These are phyloP conservation scores for Arothron firmamentum DNA, from an alignment of 2,113 vertebrate genomes.

Conservation along the genomic window DNA sequence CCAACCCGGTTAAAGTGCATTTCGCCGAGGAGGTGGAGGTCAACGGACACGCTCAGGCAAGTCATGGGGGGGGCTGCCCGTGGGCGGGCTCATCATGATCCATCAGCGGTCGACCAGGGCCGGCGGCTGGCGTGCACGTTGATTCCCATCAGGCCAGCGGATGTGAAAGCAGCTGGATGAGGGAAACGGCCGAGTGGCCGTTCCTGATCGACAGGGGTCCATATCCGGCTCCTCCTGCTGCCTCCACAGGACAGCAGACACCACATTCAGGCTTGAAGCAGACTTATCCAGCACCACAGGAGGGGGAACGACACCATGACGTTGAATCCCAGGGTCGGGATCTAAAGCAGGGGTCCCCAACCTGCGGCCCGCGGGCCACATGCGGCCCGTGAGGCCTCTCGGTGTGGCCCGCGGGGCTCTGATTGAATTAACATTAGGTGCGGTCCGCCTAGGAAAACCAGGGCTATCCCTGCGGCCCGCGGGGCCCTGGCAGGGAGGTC, in stretches of 20 bases:
- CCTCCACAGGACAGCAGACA: constrained; percentile 41
- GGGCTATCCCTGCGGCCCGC: no score
- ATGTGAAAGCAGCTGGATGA: constrained; percentile 46
- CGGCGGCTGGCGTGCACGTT: constrained; percentile 1
- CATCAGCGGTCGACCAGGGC: not conserved
- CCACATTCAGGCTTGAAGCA: constrained; percentile 11
- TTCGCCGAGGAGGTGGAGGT: constrained; percentile 97
- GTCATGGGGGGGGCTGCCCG: constrained; percentile 10
- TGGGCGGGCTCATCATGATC: not conserved
- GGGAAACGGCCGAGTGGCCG: constrained; percentile 53
- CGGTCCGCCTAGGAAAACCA: no score
- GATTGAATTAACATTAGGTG: no score
- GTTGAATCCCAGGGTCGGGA: no score
- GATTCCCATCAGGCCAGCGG: constrained; percentile 22
- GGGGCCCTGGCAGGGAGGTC: no score
- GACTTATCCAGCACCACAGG: no score
- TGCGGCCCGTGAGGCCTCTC: no score
- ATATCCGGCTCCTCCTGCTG: constrained; percentile 30
- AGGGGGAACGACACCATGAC: no score
- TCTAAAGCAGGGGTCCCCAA: no score
- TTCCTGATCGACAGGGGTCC: constrained; percentile 55
- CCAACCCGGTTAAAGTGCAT: constrained; percentile 91
- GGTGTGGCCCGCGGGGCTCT: no score
- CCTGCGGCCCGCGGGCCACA: no score
- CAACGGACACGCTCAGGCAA: constrained; percentile 89